These are phyloP conservation scores for Drosophila erecta DNA, from an alignment of 1,140 invertebrate species.

Conservation along the genomic window DNA sequence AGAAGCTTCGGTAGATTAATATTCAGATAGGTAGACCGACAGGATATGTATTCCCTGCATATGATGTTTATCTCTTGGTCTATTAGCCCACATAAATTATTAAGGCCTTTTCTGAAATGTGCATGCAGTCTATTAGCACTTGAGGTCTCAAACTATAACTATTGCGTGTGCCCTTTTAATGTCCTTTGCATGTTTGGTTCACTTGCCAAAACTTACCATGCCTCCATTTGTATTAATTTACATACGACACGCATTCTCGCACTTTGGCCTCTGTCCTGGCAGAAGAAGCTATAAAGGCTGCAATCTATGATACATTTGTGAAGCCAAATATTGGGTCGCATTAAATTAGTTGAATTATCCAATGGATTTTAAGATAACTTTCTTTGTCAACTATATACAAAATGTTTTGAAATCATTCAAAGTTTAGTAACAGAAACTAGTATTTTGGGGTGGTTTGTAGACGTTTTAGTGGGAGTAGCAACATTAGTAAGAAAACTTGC, in stretches of 20 bases:
- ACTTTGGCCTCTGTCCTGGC: conserved; percentile 46
- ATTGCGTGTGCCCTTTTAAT: conserved; percentile 69
- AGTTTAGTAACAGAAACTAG: too few species aligned
- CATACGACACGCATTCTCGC: conserved; percentile 80
- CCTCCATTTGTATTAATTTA: conserved; percentile 70
- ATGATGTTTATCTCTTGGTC: conserved; percentile 68
- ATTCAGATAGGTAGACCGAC: conserved; percentile 22
- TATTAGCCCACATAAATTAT: conserved; percentile 77
- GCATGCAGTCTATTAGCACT: conserved; percentile 81
- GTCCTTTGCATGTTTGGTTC: conserved; percentile 70
- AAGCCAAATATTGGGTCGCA: conserved; percentile 18
- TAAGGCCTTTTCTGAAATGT: conserved; percentile 59
- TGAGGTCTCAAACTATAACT: conserved; percentile 46
- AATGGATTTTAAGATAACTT: background rate
- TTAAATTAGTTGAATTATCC: conserved; percentile 44
- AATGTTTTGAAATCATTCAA: background rate
- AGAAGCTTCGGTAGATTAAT: conserved; percentile 5
- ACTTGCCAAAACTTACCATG: conserved; percentile 45
- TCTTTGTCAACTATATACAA: background rate
- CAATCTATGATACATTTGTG: conserved; percentile 67
- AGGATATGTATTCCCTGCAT: conserved; percentile 55
- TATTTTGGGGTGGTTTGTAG: too few species aligned
- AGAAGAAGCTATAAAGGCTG: conserved; percentile 21
- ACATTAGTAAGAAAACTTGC: too few species aligned
- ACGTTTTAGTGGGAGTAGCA: too few species aligned